A percentile compares a stretch with the other conserved stretches of the same genome.
These are phyloP conservation scores for Ardeotis arabs DNA, from an alignment of 2,113 vertebrate genomes.

Conservation along the genomic window DNA sequence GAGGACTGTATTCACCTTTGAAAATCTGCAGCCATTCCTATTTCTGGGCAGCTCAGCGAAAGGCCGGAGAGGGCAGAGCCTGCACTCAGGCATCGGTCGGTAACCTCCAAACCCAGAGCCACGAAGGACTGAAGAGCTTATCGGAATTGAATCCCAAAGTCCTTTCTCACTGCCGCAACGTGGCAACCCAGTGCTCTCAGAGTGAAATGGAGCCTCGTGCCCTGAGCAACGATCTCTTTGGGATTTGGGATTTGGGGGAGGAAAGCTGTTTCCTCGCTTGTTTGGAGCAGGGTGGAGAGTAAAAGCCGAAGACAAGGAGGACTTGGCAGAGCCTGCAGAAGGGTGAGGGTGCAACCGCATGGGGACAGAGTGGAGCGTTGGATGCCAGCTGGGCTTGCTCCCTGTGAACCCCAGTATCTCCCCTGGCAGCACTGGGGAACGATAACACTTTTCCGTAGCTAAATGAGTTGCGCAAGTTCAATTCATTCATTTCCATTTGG, in stretches of 20 bases:
- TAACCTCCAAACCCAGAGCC: not conserved
- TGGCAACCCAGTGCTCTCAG: not conserved
- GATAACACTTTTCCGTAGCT: accelerated
- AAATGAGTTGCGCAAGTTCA: not conserved
- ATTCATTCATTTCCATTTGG: not conserved
- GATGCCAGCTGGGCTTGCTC: not conserved
- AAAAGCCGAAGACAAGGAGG: not conserved
- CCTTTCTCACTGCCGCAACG: not conserved
- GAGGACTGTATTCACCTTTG: not conserved
- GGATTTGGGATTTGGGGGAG: not conserved
- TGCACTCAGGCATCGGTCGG: not conserved
- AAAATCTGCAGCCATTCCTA: not conserved
- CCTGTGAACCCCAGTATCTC: not conserved
- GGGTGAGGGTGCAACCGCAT: not conserved
- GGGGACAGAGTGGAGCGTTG: not conserved
- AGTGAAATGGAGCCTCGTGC: not conserved
- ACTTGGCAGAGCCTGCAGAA: not conserved
- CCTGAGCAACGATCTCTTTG: not conserved
- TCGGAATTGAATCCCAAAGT: not conserved
- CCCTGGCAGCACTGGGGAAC: not conserved
- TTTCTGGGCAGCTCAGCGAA: not conserved
- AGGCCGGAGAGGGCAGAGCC: not conserved
- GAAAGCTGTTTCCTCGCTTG: not conserved
- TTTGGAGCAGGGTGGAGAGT: not conserved
- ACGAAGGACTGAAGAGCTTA: not conserved